Evolutionary conservation across 2,888 invertebrate genomes (phyloP).

Genomic region (Dasysyrphus albostriatus): DNA sequence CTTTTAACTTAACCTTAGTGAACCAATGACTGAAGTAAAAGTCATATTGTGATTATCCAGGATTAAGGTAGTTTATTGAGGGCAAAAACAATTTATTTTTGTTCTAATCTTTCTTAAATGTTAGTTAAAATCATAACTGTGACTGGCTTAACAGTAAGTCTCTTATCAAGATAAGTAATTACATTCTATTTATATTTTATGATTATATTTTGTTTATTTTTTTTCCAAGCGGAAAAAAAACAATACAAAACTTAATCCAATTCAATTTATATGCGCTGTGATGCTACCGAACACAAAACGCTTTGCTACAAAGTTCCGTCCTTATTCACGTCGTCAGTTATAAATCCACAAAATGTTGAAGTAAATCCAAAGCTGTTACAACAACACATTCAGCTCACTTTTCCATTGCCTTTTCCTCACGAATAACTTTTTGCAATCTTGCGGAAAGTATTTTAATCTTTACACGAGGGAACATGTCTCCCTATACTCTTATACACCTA

Average conservation of each 20-base stretch:
- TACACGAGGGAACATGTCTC: conserved; percentile 8
- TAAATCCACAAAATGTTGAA: conserved; percentile 22
- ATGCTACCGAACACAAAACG: background rate
- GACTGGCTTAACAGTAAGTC: background rate
- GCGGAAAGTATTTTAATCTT: conserved; percentile 52
- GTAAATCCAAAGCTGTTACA: conserved; percentile 11
- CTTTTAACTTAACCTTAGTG: too few species aligned
- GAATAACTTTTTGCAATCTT: conserved; percentile 58
- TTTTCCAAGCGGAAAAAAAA: background rate
- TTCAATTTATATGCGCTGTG: conserved; percentile 7
- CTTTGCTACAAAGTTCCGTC: background rate
- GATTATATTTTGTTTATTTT: background rate
- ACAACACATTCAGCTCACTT: conserved; percentile 3
- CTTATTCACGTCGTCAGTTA: background rate
- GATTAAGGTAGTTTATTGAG: conserved; percentile 6
- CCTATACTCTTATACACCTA: background rate
- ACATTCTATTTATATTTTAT: conserved; percentile 8
- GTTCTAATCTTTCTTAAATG: background rate
- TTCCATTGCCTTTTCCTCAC: background rate
- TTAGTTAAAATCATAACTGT: background rate
- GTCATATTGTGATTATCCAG: background rate
- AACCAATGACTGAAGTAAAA: too few species aligned
- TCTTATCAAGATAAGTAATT: conserved; percentile 9
- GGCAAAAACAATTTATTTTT: background rate
- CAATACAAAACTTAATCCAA: conserved; percentile 3